Percentiles rank a stretch among this genome's conserved stretches.
phyloP scores from a whole-genome alignment of 2,797 vertebrate species.

The Oreortyx pictus region DNA sequence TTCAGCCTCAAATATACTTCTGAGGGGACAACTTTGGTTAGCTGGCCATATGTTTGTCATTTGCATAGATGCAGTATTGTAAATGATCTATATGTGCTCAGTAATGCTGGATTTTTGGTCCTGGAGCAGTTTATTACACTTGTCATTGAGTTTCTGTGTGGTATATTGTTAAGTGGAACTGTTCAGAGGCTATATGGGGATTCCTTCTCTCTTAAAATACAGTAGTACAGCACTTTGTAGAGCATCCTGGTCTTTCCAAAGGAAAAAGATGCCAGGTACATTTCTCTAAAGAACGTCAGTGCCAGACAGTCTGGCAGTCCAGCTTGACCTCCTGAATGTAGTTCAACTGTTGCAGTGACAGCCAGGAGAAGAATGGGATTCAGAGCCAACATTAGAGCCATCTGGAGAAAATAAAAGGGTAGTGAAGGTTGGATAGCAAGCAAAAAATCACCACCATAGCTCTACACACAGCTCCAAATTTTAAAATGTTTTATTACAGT shows the following conservation, averaged over 20 bases:
- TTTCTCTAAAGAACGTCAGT: background rate
- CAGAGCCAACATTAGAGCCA: background rate
- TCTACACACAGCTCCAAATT: background rate
- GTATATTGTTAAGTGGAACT: background rate
- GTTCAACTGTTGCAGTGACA: background rate
- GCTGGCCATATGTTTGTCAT: accelerated
- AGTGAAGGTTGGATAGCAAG: background rate
- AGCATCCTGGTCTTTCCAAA: background rate
- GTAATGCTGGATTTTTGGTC: background rate
- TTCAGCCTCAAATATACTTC: background rate
- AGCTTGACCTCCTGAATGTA: background rate
- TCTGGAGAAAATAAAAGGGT: background rate
- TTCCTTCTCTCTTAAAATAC: background rate
- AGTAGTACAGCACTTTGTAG: background rate
- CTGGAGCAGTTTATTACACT: background rate
- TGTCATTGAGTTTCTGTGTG: background rate
- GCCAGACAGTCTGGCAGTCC: background rate
- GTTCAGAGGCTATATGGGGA: accelerated
- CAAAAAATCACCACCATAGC: background rate
- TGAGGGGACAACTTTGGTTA: background rate
- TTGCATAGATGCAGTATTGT: background rate
- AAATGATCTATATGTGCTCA: background rate
- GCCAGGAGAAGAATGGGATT: background rate
- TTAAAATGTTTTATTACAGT: background rate
- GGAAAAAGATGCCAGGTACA: background rate